Evolutionary conservation across 2,888 invertebrate genomes (phyloP), one percentile per base, ranked within the genome.

Genomic region (Polia nebulosa): DNA sequence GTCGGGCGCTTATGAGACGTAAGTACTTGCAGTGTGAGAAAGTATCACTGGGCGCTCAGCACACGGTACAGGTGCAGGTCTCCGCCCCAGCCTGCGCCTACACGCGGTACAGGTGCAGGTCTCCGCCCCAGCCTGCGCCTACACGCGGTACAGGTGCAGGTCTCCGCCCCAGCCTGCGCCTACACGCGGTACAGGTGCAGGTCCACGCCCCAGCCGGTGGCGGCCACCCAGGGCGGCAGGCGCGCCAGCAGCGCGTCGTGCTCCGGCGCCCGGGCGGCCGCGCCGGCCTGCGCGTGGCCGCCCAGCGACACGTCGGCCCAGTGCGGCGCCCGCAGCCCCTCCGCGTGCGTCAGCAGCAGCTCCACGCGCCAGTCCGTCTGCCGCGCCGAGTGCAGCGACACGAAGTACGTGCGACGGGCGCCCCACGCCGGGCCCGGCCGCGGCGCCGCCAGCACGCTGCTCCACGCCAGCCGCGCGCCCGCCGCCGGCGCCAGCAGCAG

Each of bases 111-210:
- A 97, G 96, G 81, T 97, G 97, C 87, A 97, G 96, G 59, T 97
- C 96, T 3, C 97, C 97, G 68, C 97, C 96, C 97, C 97, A 97
- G n/a, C n/a, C n/a, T n/a, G n/a, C n/a, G n/a, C n/a, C 22, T 52
- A 27, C 9, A 52, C 8, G 22, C 45, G 39, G 66, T 53, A 97
- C 9, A 97, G 96, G 81, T 97, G 97, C 87, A 97, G 96, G 58
- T 97, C 96, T 3, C 97, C 97, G 68, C 97, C 96, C 97, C 97
- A 97, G 51, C 39, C 20, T 3, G 27, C 15, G 17, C 59, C 57
- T 68, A 47, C 5, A 59, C 22, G 29, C 55, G 57, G 70, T 69
- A 97, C 9, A 97, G 96, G 81, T 97, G 97, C 87, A 97, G 96
- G 59, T 97, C 96, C 3, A 97, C 97, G 69, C 97, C 96, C 97